Evolutionary conservation across 1,140 invertebrate genomes (phyloP), one percentile per base, ranked within the genome.

Genomic region (Pissodes strobi): DNA sequence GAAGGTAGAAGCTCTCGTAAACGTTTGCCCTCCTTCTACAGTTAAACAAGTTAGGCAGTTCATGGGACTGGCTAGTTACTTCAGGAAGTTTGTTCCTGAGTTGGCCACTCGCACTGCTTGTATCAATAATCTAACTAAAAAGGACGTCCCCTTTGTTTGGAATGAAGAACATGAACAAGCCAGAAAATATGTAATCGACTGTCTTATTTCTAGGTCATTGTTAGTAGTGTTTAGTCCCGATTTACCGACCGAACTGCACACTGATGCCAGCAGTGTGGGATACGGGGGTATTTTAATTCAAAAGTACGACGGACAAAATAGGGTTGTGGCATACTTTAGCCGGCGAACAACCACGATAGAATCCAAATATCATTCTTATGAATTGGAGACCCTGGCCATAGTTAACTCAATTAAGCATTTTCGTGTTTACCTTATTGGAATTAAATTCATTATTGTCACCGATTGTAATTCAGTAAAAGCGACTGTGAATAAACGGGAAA

Each of bases 261-360:
- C 74, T 0, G 76, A 78, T 67, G 76, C 71, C 2, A 74, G 70
- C 22, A 48, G 39, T 23, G 30, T 62, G 13, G 71, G 71, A 17
- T 78, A 71, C 51, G 77, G 77, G 3, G 74, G 73, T 2, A 62
- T 78, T 0, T 17, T 79, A 1, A 62, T 78, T 1, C 75, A 79
- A 62, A 73, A 57, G 57, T 19, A 67, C 0, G 66, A 74, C 43
- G 27, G 21, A 6, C 10, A 48, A 21, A 3, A 13, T 12, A 13
- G 25, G n/a, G 13, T 51, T 8, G 70, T 80, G 1, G 67, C 53
- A 21, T 79, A 79, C 59, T 79, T 67, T 37, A 78, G 69, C 37
- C 43, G 61, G 23, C 67, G 59, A 39, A 79, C 77, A 12, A 69
- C 69, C 2, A 41, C 43, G 2, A 61, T 49, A 22, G 70, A 76